Conservation (phyloP, 2,888 invertebrate genomes). For the Xylota sylvarum region DNA sequence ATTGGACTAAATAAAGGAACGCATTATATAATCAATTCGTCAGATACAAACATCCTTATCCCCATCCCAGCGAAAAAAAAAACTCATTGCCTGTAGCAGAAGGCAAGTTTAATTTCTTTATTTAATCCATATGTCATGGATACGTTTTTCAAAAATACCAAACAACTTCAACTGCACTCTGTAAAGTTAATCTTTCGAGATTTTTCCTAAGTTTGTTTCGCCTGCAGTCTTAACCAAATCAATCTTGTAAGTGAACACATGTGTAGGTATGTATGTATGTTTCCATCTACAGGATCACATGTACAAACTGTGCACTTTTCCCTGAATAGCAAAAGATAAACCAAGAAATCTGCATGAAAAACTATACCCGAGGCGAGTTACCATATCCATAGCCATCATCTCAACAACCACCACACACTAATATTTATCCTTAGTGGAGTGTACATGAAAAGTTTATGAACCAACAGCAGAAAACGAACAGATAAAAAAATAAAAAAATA, state of each 20-base stretch:
- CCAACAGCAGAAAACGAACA: constrained; percentile 12
- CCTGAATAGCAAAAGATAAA: constrained; percentile 14
- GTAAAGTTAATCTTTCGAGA: background rate
- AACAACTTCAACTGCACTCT: background rate
- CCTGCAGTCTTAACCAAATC: background rate
- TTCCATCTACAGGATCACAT: constrained; percentile 13
- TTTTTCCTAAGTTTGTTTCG: background rate
- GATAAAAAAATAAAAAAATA: constrained; percentile 18
- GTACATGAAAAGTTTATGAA: constrained; percentile 46
- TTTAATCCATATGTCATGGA: background rate
- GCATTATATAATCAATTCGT: no score
- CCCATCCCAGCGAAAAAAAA: no score
- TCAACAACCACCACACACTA: constrained; percentile 33
- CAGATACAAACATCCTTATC: no score
- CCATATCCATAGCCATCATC: constrained; percentile 19
- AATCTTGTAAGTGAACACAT: background rate
- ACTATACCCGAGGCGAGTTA: constrained; percentile 35
- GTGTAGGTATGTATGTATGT: no score
- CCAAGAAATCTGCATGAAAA: constrained; percentile 45
- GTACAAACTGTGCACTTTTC: background rate
- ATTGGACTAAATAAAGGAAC: no score
- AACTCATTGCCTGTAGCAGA: background rate
- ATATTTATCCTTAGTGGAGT: constrained; percentile 43
- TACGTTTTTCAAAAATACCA: background rate
- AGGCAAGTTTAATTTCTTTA: background rate